Conservation (phyloP, 2,113 vertebrate species). For the Lates calcarifer region DNA sequence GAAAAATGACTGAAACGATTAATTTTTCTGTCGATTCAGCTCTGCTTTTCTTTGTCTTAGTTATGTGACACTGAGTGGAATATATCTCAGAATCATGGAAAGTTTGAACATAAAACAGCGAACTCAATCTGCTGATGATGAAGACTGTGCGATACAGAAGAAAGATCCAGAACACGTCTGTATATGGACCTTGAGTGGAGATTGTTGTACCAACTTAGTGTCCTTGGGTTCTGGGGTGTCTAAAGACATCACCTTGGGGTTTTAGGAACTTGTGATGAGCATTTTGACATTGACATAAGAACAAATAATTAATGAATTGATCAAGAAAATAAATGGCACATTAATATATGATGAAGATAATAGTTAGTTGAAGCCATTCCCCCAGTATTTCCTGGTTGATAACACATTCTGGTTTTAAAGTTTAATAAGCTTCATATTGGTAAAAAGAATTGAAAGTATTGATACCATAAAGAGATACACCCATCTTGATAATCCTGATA, state of each 20-base stretch:
- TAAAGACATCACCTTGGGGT: background rate
- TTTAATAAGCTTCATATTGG: background rate
- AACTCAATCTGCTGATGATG: background rate
- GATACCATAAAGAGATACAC: background rate
- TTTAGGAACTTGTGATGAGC: background rate
- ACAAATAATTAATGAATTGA: background rate
- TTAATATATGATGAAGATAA: background rate
- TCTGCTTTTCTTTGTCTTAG: background rate
- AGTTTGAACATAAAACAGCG: background rate
- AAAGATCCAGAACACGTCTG: conserved; percentile 24
- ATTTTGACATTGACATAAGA: background rate
- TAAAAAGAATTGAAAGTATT: background rate
- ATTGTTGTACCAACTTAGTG: background rate
- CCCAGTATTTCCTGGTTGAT: background rate
- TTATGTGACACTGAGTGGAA: background rate
- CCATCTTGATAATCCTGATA: background rate
- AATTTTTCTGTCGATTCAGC: background rate
- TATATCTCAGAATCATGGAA: too few relatives aligned
- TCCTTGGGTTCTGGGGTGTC: background rate
- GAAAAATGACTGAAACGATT: background rate
- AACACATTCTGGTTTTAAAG: background rate
- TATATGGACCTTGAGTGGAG: background rate
- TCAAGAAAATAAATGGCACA: background rate
- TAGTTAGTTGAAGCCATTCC: background rate
- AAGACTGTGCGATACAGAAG: background rate